Percentiles rank a stretch among this genome's conserved stretches.
phyloP scores from a whole-genome alignment of 2,113 vertebrate species.

The Phylloscopus trochiloides region DNA sequence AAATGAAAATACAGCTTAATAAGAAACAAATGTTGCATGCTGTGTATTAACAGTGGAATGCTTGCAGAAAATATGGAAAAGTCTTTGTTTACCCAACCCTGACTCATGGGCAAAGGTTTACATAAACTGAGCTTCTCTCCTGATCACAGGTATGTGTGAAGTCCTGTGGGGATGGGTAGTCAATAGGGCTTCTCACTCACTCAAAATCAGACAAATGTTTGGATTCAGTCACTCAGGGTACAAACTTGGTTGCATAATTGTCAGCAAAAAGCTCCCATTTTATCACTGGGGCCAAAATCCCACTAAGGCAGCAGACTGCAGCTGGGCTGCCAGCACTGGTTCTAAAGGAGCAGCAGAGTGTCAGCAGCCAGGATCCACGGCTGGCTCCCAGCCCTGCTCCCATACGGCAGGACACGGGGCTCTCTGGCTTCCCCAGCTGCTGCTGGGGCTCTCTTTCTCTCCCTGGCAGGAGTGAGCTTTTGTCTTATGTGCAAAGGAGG shows the following conservation, averaged over 20 bases:
- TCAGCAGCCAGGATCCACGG: accelerated
- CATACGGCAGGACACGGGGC: accelerated
- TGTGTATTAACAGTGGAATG: conserved; percentile 25
- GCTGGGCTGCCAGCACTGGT: background rate
- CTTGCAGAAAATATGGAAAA: conserved; percentile 22
- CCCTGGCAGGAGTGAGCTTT: background rate
- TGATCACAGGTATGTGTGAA: background rate
- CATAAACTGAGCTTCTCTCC: conserved; percentile 18
- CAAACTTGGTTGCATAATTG: background rate
- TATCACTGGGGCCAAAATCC: background rate
- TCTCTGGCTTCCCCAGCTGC: background rate
- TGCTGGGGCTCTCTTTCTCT: background rate
- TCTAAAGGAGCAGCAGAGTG: background rate
- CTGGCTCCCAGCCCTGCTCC: background rate
- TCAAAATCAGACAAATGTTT: background rate
- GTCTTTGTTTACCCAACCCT: background rate
- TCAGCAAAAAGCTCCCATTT: background rate
- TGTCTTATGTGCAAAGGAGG: background rate
- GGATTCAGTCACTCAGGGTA: background rate
- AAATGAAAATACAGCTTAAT: conserved; percentile 33
- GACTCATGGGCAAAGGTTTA: conserved; percentile 11
- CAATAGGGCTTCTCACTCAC: background rate
- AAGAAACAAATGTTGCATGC: conserved; percentile 29
- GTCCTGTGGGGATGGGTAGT: background rate
- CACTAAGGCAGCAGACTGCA: accelerated